Base-by-base conservation (phyloP, 2,888 invertebrate genomes). In the Leptinotarsa haldemani region DNA sequence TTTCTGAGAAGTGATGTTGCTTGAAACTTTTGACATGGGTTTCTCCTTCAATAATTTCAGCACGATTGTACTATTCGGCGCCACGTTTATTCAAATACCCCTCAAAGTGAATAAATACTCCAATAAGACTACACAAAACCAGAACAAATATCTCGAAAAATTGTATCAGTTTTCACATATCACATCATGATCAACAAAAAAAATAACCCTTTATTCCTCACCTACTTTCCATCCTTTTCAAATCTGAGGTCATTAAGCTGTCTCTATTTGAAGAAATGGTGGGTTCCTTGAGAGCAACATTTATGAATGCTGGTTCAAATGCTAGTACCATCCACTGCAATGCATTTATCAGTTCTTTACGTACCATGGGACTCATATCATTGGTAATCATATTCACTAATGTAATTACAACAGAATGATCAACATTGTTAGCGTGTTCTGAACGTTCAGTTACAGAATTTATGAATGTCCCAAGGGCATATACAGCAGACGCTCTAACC, bases 381-480 rank as follows among this genome's bases (percentile, higher is more conserved):
- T 91, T 89, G 52, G 92, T 90, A 80, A 94, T 91, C 48, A 93
- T 92, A 83, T 93, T 93, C 69, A 96, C 92, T 79, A 99, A 90
- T 71, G 93, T 94, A 89, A 96, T 94, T 77, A 95, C 97, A 79
- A 99, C 94, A 82, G 94, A 94, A 84, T 97, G 96, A 89, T 98
- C 97, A 74, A 98, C 95, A 85, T 94, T 95, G 87, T 95, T 96
- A 61, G 97, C 97, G 88, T 98, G 98, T 85, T 97, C 97, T 67
- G 94, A 94, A 81, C 97, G 92, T 85, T 94, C 93, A 40, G 91
- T 91, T 58, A 94, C 94, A 50, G 94, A 94, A 86, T 94, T 95
- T 82, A 98, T 93, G 88, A 97, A 97, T 25, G 97, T 95, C 77
- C 98, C 99, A 76, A 99, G 89, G 16, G 99, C 98, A 89, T 94